Base-by-base conservation (phyloP, 2,888 invertebrate species). In the Euzetes globulus region DNA sequence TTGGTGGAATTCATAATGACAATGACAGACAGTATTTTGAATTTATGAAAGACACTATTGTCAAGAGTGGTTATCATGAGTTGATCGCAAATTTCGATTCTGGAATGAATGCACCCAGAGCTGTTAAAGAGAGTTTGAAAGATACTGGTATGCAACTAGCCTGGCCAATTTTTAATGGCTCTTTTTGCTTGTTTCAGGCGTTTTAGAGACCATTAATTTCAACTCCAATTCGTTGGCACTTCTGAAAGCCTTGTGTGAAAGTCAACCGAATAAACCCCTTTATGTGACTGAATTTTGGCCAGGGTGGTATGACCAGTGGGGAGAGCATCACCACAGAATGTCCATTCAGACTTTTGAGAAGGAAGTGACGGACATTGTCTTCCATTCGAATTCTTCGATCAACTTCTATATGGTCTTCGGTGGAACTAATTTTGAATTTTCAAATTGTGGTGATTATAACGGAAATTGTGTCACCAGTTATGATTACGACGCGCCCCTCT, bases 301-400 rank as follows among this genome's bases (percentile, higher is more conserved):
- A 3, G 87, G 87, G 29, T 87, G 87, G 87, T 87, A 87, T 79
- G 87, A 87, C 79, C 86, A 86, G 78, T 87, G 87, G 87, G 79
- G 79, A 1, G 77, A 72, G 0, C 1, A 4, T 17, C 80, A 80
- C 74, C 72, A 78, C 25, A 72, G 29, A 13, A 55, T 77, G 25
- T 29, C 79, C 9, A 63, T 79, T 7, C 77, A 52, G 19, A 4
- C 2, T 13, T 52, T 52, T 52, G 52, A 52, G 19, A 9, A 7
- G 1, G 19, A 52, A 22, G 52, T 52, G 19, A n/a, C 52, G 3
- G 52, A 52, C 22, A 52, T 52, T n/a, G 5, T 52, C 5, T 52
- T 52, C 22, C 5, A 19, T 2, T n/a, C 52, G 2, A 52, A 52
- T 13, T 52, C 52, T 4, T 52, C 52, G 19, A 19, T 52, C 9